Evolutionary conservation across 1,140 invertebrate species (phyloP).

Genomic region (Drosophila pallidifrons): DNA sequence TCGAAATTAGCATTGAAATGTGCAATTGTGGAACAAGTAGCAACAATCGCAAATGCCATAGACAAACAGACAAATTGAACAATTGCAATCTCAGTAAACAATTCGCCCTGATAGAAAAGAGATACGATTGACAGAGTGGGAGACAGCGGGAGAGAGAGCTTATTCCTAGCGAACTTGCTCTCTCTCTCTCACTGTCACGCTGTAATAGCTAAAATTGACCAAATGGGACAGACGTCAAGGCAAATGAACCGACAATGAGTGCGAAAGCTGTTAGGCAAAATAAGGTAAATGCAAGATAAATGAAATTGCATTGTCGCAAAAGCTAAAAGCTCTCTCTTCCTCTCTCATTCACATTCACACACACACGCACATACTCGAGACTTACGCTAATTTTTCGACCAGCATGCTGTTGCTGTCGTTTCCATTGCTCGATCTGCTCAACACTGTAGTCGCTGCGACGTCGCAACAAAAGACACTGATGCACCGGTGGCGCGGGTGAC

Average conservation of each 20-base stretch:
- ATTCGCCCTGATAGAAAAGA: slow-evolving; percentile 21
- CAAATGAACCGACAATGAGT: slow-evolving; percentile 44
- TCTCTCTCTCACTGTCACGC: neutral
- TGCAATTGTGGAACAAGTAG: slow-evolving; percentile 52
- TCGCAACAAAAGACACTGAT: slow-evolving; percentile 76
- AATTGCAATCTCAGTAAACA: slow-evolving; percentile 34
- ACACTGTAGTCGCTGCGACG: slow-evolving; percentile 80
- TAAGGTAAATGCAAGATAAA: slow-evolving; percentile 28
- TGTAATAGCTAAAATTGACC: slow-evolving; percentile 31
- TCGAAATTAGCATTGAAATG: slow-evolving; percentile 69
- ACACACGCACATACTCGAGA: slow-evolving; percentile 20
- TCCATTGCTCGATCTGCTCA: slow-evolving; percentile 77
- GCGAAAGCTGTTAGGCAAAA: slow-evolving; percentile 37
- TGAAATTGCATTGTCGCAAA: slow-evolving; percentile 21
- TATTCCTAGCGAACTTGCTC: slow-evolving; percentile 17
- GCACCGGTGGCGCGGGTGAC: slow-evolving; percentile 63
- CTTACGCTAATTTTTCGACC: slow-evolving; percentile 77
- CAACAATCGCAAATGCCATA: slow-evolving; percentile 23
- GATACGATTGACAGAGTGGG: neutral
- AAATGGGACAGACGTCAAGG: slow-evolving; percentile 47
- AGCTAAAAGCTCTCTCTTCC: slow-evolving; percentile 22
- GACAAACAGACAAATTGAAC: slow-evolving; percentile 24
- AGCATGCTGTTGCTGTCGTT: slow-evolving; percentile 66
- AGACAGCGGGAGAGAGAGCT: slow-evolving; percentile 10
- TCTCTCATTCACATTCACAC: neutral